Conservation (phyloP, 2,888 invertebrate genomes). For the Agriopis leucophaearia region DNA sequence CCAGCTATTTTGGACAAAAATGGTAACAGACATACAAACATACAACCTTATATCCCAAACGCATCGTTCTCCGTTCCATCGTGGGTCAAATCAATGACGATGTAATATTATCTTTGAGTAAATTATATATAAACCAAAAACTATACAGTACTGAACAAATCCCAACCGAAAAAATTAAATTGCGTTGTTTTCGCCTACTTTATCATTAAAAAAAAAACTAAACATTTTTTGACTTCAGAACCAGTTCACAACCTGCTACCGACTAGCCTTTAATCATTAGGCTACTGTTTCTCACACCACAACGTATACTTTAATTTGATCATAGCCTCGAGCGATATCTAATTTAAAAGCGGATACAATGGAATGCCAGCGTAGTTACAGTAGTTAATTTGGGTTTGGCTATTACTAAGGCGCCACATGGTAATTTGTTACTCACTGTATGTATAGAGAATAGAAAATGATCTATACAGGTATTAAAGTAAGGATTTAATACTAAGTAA, state of each 20-base stretch:
- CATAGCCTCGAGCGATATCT: constrained; percentile 22
- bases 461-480: not conserved
- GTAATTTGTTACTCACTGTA: constrained; percentile 7
- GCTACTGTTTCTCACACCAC: constrained; percentile 24
- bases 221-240: not conserved
- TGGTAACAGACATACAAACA: too few relatives aligned
- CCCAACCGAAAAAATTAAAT: too few relatives aligned
- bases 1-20: too few relatives aligned
- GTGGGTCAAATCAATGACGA: too few relatives aligned
- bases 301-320: constrained; percentile 18
- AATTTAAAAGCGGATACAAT: constrained; percentile 30
- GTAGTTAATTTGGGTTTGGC: constrained; percentile 22
- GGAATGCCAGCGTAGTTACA: constrained; percentile 22
- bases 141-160: too few relatives aligned
- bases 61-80: too few relatives aligned
- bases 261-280: constrained; percentile 18
- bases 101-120: too few relatives aligned
- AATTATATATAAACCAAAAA: too few relatives aligned
- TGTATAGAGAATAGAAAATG: not conserved
- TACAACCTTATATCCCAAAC: too few relatives aligned
- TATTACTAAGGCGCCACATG: constrained; percentile 27
- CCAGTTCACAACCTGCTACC: constrained; percentile 2
- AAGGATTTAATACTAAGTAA: not conserved
- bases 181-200: too few relatives aligned
- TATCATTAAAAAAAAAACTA: too few relatives aligned